Conservation (phyloP, 2,888 invertebrate species). For the Hypsopygia costalis region DNA sequence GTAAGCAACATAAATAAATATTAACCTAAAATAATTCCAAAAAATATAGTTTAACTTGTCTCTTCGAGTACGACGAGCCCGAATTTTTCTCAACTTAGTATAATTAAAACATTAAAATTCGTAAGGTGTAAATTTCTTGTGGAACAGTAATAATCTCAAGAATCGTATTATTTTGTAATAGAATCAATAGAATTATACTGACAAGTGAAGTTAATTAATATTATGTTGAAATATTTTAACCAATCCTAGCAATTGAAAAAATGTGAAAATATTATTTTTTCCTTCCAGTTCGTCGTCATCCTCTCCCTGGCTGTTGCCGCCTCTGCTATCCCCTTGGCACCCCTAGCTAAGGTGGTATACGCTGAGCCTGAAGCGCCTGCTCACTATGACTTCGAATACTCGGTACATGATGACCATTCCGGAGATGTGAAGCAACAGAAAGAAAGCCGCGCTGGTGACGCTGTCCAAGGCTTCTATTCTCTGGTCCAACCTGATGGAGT, state of each 20-base stretch:
- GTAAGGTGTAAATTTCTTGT: no score
- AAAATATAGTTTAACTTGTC: background rate
- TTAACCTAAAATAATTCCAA: background rate
- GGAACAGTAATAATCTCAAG: no score
- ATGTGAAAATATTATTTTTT: no score
- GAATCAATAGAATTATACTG: no score
- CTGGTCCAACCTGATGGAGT: slow-evolving; percentile 75
- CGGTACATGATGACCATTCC: slow-evolving; percentile 77
- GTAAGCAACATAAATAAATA: slow-evolving; percentile 24
- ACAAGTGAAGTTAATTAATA: no score
- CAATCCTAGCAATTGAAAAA: no score
- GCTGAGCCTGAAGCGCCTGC: slow-evolving; percentile 52
- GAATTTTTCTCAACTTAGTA: no score
- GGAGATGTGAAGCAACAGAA: slow-evolving; percentile 80
- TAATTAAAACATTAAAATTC: no score
- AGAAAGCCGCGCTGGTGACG: slow-evolving; percentile 74
- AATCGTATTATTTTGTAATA: no score
- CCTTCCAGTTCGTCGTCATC: slow-evolving; percentile 46
- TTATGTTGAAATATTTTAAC: no score
- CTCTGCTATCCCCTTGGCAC: slow-evolving; percentile 37
- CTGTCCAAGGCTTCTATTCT: slow-evolving; percentile 81
- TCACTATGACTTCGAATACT: slow-evolving; percentile 72
- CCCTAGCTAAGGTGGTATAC: slow-evolving; percentile 34
- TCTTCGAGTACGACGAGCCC: no score
- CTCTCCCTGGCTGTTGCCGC: slow-evolving; percentile 48